Evolutionary conservation across 1,140 invertebrate species (phyloP).

Genomic region (Solenopsis fugax): DNA sequence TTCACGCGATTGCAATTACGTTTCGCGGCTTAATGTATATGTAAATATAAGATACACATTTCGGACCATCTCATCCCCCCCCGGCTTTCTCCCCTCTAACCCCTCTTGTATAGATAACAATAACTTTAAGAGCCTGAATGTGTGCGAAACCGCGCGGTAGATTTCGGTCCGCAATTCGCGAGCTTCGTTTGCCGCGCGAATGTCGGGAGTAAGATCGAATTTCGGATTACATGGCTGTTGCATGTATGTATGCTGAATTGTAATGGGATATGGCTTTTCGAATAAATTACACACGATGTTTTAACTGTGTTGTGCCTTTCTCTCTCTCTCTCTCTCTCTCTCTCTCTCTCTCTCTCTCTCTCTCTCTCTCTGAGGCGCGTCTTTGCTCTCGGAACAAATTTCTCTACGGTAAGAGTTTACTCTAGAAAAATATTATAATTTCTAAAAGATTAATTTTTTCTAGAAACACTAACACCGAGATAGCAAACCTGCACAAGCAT

Average conservation of each 20-base stretch:
- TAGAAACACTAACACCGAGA: not conserved
- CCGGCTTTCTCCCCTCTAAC: not conserved
- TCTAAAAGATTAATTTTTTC: not conserved
- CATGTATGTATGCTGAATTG: not conserved
- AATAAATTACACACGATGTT: slow-evolving; percentile 39
- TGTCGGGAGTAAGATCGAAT: slow-evolving; percentile 31
- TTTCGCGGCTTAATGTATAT: slow-evolving; percentile 51
- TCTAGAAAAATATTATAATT: not conserved
- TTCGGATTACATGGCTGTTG: slow-evolving; percentile 43
- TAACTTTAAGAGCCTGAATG: slow-evolving; percentile 38
- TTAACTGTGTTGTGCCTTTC: not conserved
- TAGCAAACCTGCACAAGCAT: not conserved
- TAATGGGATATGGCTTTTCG: not conserved
- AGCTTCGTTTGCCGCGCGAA: slow-evolving; percentile 21
- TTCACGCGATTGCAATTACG: slow-evolving; percentile 34
- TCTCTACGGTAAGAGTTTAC: not conserved
- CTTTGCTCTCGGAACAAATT: not conserved
- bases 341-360: too few relatives aligned
- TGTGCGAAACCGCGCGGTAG: slow-evolving; percentile 18
- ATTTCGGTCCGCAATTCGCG: not conserved
- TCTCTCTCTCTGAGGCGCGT: not conserved
- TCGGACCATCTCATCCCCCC: slow-evolving; percentile 18
- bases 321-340: too few relatives aligned
- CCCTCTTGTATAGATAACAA: slow-evolving; percentile 30
- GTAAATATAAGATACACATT: slow-evolving; percentile 57